Percentiles rank a stretch among this genome's conserved stretches.
Evolutionary conservation across 1,140 invertebrate genomes (phyloP).

Genomic region (Drosophila ironensis): DNA sequence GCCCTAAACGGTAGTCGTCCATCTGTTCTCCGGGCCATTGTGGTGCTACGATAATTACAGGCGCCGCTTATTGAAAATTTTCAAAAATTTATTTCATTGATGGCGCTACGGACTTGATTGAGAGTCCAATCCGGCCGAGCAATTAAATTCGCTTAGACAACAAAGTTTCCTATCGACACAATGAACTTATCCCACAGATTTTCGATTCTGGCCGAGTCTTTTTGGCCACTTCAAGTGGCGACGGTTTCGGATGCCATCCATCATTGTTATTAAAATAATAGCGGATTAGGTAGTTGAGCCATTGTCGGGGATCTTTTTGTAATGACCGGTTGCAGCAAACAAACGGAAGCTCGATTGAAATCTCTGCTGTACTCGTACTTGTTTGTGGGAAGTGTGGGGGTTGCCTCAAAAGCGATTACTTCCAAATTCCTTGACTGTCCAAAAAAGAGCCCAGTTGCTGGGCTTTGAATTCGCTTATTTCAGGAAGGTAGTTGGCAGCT

Average conservation of each 20-base stretch:
- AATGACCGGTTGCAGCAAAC: slow-evolving; percentile 34
- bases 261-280: slow-evolving; percentile 57
- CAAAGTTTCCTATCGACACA: slow-evolving; percentile 30
- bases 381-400: neutral
- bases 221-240: slow-evolving; percentile 52
- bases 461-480: slow-evolving; percentile 4
- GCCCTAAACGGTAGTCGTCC: slow-evolving; percentile 75
- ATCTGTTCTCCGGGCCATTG: slow-evolving; percentile 53
- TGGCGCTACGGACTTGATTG: slow-evolving; percentile 55
- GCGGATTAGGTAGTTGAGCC: slow-evolving; percentile 56
- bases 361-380: neutral
- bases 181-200: slow-evolving; percentile 25
- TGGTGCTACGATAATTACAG: slow-evolving; percentile 65
- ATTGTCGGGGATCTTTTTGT: slow-evolving; percentile 26
- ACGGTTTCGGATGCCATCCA: slow-evolving; percentile 62
- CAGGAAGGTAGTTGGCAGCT: neutral
- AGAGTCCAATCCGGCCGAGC: slow-evolving; percentile 33
- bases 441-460: too few species aligned
- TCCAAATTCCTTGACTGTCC: too few species aligned
- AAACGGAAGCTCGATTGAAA: slow-evolving; percentile 33
- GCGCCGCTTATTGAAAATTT: slow-evolving; percentile 69
- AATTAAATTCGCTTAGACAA: slow-evolving; percentile 73
- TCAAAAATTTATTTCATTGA: slow-evolving; percentile 50
- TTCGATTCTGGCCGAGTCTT: too few species aligned
- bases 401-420: too few species aligned